Conservation (phyloP, 1,140 invertebrate genomes). For the Diorhabda elongata region DNA sequence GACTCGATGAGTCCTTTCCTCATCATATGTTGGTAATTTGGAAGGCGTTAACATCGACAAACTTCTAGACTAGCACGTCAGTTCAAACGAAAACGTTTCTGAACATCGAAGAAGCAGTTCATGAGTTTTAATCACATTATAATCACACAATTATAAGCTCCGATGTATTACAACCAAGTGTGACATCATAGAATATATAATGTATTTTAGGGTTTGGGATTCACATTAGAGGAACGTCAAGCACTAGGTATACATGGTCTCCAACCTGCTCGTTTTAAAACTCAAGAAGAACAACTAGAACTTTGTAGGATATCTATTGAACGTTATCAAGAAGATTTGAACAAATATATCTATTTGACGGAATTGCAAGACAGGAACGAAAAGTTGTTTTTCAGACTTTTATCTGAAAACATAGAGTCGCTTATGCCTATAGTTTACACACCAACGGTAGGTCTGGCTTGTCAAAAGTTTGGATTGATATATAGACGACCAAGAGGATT, state of each 20-base stretch:
- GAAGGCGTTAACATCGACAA: too few relatives aligned
- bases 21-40: too few relatives aligned
- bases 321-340: slow-evolving; percentile 82
- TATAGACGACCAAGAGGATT: slow-evolving; percentile 87
- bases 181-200: too few relatives aligned
- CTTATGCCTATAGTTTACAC: slow-evolving; percentile 92
- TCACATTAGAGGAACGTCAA: slow-evolving; percentile 87
- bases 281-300: slow-evolving; percentile 86
- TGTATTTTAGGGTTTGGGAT: slow-evolving; percentile 75
- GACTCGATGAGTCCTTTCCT: too few relatives aligned
- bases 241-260: slow-evolving; percentile 88
- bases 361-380: slow-evolving; percentile 83
- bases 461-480: slow-evolving; percentile 93
- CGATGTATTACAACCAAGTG: too few relatives aligned
- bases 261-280: slow-evolving; percentile 88
- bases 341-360: slow-evolving; percentile 85
- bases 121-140: too few relatives aligned
- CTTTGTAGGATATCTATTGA: slow-evolving; percentile 83
- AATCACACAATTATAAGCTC: slow-evolving; percentile 9
- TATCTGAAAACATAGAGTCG: slow-evolving; percentile 81
- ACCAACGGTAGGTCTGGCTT: slow-evolving; percentile 88
- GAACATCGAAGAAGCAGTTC: too few relatives aligned
- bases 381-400: slow-evolving; percentile 87
- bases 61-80: too few relatives aligned
- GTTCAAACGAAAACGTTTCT: too few relatives aligned